Percentiles rank a stretch among this genome's conserved stretches.
Evolutionary conservation across 2,797 vertebrate genomes (phyloP).

Genomic region (Cirrhinus molitorella): DNA sequence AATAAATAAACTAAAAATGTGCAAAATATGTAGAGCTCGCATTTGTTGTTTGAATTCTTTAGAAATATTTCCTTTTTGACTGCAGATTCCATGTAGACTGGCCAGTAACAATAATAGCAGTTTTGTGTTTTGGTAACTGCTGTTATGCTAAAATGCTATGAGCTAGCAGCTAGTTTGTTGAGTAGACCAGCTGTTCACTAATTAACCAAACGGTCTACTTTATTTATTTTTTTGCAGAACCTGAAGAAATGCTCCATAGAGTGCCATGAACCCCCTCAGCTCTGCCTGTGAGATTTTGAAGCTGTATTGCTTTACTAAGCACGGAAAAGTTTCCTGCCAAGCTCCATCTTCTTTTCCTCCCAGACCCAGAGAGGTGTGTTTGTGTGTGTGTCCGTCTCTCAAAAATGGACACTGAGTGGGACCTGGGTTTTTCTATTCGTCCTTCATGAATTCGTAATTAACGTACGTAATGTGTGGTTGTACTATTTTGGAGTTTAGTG

Average conservation of each 20-base stretch:
- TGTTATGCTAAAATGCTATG: slow-evolving; percentile 12
- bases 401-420: slow-evolving; percentile 10
- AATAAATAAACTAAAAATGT: not conserved
- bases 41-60: not conserved
- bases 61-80: not conserved
- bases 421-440: not conserved
- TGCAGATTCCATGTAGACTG: not conserved
- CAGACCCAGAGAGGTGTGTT: too few species aligned
- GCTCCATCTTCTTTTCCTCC: slow-evolving; percentile 14
- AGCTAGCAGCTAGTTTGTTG: not conserved
- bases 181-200: not conserved
- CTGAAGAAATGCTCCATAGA: slow-evolving; percentile 71
- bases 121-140: slow-evolving; percentile 15
- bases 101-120: not conserved
- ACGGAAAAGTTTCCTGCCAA: slow-evolving; percentile 13
- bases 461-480: not conserved
- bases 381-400: not conserved
- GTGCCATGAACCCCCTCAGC: slow-evolving; percentile 69
- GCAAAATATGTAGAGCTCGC: not conserved
- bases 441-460: slow-evolving; percentile 1
- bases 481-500: not conserved
- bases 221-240: slow-evolving; percentile 71
- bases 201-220: not conserved
- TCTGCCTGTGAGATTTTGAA: slow-evolving; percentile 68
- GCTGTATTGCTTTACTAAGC: not conserved